Evolutionary conservation across 2,888 invertebrate species (phyloP).

Genomic region (Crocallis elinguaria): DNA sequence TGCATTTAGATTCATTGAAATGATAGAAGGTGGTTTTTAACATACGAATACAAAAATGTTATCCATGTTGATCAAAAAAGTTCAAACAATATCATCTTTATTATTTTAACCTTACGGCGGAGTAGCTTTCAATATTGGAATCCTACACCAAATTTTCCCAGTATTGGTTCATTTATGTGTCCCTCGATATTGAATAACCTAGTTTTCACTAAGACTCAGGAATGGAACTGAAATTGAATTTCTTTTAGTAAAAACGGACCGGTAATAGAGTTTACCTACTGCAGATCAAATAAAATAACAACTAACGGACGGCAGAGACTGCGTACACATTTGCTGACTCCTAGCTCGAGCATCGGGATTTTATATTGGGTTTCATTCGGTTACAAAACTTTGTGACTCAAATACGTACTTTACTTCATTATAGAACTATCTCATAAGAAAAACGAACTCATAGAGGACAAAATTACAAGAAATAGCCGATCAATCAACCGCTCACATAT

Average conservation of each 20-base stretch:
- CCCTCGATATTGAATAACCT: conserved; percentile 64
- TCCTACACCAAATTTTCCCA: conserved; percentile 20
- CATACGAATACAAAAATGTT: too few relatives aligned
- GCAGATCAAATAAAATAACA: conserved; percentile 78
- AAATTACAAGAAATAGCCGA: conserved; percentile 4
- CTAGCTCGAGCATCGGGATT: conserved; percentile 24
- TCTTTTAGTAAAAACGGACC: conserved; percentile 76
- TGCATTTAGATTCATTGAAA: too few relatives aligned
- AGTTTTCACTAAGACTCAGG: conserved; percentile 69
- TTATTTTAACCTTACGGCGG: conserved; percentile 13
- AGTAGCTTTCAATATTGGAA: conserved; percentile 25
- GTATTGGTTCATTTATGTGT: conserved; percentile 57
- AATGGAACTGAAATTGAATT: conserved; percentile 74
- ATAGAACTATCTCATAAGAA: conserved; percentile 9
- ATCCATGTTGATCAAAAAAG: too few relatives aligned
- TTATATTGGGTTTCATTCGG: conserved; percentile 34
- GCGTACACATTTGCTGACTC: conserved; percentile 51
- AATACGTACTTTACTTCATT: conserved; percentile 12
- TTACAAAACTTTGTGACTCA: conserved; percentile 22
- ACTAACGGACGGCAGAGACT: conserved; percentile 53
- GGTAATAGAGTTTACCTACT: conserved; percentile 78
- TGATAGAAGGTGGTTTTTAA: too few relatives aligned
- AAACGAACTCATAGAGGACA: not conserved
- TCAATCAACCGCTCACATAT: conserved; percentile 16
- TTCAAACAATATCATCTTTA: too few relatives aligned